A percentile compares a stretch with the other conserved stretches of the same genome.
phyloP scores from a whole-genome alignment of 2,888 invertebrate genomes.

The Eupithecia subumbrata region DNA sequence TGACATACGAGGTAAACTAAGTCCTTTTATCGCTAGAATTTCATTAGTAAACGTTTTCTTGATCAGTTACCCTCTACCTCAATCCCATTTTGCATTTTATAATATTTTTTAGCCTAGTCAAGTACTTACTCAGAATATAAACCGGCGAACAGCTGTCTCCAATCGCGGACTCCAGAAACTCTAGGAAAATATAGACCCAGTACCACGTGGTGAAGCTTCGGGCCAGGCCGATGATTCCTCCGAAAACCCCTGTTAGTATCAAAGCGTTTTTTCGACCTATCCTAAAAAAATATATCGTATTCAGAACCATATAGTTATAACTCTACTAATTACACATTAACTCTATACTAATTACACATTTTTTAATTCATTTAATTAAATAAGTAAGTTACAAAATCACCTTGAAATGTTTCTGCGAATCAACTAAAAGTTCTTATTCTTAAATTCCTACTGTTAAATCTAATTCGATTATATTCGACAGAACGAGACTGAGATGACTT shows the following conservation, averaged over 20 bases:
- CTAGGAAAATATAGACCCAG: slow-evolving; percentile 68
- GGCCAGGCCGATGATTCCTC: slow-evolving; percentile 63
- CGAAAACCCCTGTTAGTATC: slow-evolving; percentile 63
- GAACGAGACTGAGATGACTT: too few relatives aligned
- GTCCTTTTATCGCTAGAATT: not conserved
- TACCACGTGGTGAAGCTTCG: slow-evolving; percentile 66
- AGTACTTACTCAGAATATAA: slow-evolving; percentile 65
- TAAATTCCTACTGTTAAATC: too few relatives aligned
- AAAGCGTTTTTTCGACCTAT: slow-evolving; percentile 66
- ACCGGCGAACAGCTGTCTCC: slow-evolving; percentile 71
- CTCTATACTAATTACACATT: not conserved
- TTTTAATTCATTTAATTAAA: not conserved
- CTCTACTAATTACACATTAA: not conserved
- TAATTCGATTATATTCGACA: too few relatives aligned
- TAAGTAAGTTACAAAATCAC: not conserved
- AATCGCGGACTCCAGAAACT: slow-evolving; percentile 68
- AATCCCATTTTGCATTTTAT: not conserved
- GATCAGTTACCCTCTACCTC: not conserved
- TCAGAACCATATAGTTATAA: too few relatives aligned
- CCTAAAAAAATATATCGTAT: slow-evolving; percentile 44
- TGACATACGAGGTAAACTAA: not conserved
- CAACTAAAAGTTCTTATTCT: not conserved
- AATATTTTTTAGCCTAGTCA: not conserved
- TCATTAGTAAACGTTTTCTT: not conserved
- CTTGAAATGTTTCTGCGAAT: not conserved